phyloP scores from a whole-genome alignment of 2,888 invertebrate species.

The Corythucha ciliata region DNA sequence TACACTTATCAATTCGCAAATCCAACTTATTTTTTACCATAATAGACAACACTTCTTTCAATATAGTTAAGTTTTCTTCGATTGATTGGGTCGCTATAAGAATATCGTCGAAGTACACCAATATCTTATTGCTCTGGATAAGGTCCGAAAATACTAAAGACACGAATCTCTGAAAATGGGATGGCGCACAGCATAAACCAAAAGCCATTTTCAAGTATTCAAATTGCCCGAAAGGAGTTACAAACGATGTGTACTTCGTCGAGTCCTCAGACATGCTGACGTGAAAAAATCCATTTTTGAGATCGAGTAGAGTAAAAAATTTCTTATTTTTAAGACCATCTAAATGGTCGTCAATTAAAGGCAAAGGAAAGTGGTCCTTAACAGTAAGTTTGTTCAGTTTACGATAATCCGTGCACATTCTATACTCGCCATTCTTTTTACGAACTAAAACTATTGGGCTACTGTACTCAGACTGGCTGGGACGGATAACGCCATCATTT shows the following conservation, averaged over 20 bases:
- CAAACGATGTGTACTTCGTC: conserved; percentile 3
- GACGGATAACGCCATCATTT: conserved; percentile 1
- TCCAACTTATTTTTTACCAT: conserved; percentile 28
- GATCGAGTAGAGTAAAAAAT: conserved; percentile 5
- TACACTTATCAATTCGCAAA: conserved; percentile 35
- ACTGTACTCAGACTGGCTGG: conserved; percentile 13
- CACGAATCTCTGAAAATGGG: conserved; percentile 4
- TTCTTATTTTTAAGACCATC: conserved; percentile 1
- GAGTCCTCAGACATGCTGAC: conserved; percentile 2
- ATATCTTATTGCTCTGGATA: conserved; percentile 3
- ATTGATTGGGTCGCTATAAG: neutral
- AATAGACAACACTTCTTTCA: neutral
- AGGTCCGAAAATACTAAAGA: conserved; percentile 6
- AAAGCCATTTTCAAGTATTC: conserved; percentile 15
- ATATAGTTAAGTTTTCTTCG: neutral
- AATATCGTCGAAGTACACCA: conserved; percentile 1
- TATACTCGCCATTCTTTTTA: too few species aligned
- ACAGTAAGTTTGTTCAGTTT: conserved; percentile 8
- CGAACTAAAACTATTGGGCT: conserved; percentile 14
- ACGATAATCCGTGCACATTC: too few species aligned
- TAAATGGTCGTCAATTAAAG: conserved; percentile 19
- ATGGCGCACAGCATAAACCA: conserved; percentile 11
- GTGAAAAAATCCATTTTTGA: too few species aligned
- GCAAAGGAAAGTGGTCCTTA: conserved; percentile 6
- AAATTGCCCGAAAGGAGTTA: conserved; percentile 11